phyloP scores from a whole-genome alignment of 1,140 invertebrate species.

The Lethocerus indicus region DNA sequence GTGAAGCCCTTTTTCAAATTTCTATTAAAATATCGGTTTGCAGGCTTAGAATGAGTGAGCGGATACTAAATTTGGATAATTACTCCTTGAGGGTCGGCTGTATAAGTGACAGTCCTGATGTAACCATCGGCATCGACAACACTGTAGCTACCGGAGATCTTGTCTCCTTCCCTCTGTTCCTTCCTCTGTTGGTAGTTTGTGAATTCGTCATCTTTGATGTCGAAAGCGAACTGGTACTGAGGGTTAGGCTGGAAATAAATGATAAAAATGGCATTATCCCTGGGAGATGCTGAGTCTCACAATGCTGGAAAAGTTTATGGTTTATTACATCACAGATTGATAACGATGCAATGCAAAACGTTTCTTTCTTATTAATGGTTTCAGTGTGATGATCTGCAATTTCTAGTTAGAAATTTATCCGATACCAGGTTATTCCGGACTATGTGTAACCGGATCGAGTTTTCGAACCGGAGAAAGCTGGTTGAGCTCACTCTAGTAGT shows the following conservation, averaged over 20 bases:
- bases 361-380: no score
- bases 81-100: slow-evolving; percentile 49
- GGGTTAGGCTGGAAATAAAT: slow-evolving; percentile 42
- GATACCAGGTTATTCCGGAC: no score
- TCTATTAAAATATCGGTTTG: no score
- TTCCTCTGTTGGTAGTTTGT: slow-evolving; percentile 70
- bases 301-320: not conserved
- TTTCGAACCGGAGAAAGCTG: no score
- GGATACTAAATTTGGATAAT: slow-evolving; percentile 1
- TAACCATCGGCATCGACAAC: slow-evolving; percentile 62
- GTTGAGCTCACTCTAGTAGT: no score
- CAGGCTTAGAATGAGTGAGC: no score
- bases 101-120: slow-evolving; percentile 55
- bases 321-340: not conserved
- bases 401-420: no score
- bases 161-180: slow-evolving; percentile 51
- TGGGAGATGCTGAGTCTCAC: not conserved
- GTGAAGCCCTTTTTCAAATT: no score
- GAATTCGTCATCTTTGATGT: slow-evolving; percentile 60
- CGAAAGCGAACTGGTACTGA: slow-evolving; percentile 64
- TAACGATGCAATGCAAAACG: no score
- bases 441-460: no score
- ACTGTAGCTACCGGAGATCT: slow-evolving; percentile 58
- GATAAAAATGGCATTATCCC: not conserved
- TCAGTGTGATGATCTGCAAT: no score